A percentile compares a stretch with the other conserved stretches of the same genome.
Evolutionary conservation across 2,888 invertebrate species (phyloP).

Genomic region (Xestia rhomboidea): DNA sequence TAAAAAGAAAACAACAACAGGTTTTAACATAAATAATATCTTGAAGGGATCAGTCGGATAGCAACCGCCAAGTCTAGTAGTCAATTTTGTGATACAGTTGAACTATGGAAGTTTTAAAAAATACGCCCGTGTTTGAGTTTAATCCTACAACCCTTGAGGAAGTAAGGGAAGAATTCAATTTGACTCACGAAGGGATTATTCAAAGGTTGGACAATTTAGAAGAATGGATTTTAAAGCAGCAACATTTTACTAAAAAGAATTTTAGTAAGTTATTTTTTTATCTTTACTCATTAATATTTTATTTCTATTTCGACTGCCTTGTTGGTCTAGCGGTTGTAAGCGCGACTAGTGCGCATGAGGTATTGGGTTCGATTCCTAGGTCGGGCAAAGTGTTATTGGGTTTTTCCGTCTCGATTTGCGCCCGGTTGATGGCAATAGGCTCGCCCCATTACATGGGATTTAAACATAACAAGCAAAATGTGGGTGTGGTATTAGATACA

Average conservation of each 20-base stretch:
- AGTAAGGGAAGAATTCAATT: slow-evolving; percentile 67
- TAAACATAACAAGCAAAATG: no score
- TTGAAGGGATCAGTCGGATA: background rate
- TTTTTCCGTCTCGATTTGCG: no score
- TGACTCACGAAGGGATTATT: slow-evolving; percentile 68
- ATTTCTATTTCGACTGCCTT: no score
- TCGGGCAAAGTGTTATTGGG: no score
- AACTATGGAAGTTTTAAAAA: slow-evolving; percentile 22
- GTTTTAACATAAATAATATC: background rate
- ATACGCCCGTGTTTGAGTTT: slow-evolving; percentile 54
- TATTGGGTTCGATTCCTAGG: no score
- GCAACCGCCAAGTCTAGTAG: rapidly evolving
- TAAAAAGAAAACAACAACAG: background rate
- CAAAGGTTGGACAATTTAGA: slow-evolving; percentile 70
- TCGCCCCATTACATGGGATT: no score
- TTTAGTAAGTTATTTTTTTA: slow-evolving; percentile 71
- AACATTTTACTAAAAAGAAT: slow-evolving; percentile 73
- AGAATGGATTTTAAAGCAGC: slow-evolving; percentile 75
- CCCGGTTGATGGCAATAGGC: no score
- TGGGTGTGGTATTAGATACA: no score
- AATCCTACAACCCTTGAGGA: slow-evolving; percentile 64
- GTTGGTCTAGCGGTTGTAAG: no score
- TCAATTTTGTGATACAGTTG: background rate
- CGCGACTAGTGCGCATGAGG: no score
- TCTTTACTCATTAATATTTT: background rate